Base-by-base conservation (phyloP, 2,888 invertebrate genomes). In the Eupithecia pulchellata region DNA sequence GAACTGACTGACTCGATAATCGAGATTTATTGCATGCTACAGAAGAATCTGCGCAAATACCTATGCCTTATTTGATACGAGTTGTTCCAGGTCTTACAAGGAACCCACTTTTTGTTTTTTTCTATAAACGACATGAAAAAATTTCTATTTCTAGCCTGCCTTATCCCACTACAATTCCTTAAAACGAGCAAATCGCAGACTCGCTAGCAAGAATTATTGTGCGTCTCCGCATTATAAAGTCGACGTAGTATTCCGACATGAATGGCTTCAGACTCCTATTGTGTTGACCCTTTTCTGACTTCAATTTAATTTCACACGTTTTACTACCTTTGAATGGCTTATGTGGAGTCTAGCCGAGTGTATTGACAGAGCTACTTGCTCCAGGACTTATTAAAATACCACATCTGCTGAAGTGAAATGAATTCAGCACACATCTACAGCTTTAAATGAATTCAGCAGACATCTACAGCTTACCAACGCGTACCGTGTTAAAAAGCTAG, bases 251-350 rank as follows among this genome's bases (percentile, higher is more conserved):
- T 89, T 88, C 89, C 88, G 80, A 78, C 80, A 81, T 81, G 82
- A 82, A 79, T 79, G 78, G 82, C 82, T 81, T 84, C 81, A 82
- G 84, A 81, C 79, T 77, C 77, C 85, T 78, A 89, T 92, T 91
- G 91, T 91, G 83, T 77, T 80, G 78, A 82, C 83, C 86, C 88
- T 89, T 88, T 89, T 86, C 84, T 79, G 83, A 84, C 84, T 88
- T 89, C 86, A 88, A 91, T 90, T 87, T 87, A 87, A 89, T 90
- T 88, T 88, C 84, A 88, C 84, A 82, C 86, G 82, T 86, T 87
- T 87, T 83, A 81, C 81, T 85, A 83, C 83, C 64, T 73, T 55
- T 71, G 82, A 82, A 79, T 79, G 77, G 82, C 79, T 82, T 82
- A 82, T 82, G 81, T 80, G 79, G 78, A 81, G 77, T 81, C 73